These are phyloP conservation scores for Gobio gobio DNA, from an alignment of 2,113 vertebrate genomes.

Conservation along the genomic window DNA sequence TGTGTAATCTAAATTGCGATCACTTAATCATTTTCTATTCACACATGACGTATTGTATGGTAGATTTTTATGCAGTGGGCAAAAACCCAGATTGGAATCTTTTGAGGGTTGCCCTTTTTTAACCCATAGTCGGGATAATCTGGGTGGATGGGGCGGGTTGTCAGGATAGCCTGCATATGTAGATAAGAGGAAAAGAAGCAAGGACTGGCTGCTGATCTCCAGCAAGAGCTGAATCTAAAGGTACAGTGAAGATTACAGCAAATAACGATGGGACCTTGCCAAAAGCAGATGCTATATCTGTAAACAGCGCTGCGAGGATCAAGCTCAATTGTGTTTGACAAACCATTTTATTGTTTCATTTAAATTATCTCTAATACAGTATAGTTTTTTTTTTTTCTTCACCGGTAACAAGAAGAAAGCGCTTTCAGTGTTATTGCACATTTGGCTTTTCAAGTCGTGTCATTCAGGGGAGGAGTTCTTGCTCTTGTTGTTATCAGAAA, in stretches of 20 bases:
- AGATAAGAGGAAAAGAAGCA: constrained; percentile 72
- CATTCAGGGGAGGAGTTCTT: constrained; percentile 66
- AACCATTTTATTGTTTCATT: constrained; percentile 22
- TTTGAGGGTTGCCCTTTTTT: constrained; percentile 73
- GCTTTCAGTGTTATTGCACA: constrained; percentile 70
- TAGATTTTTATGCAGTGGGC: constrained; percentile 60
- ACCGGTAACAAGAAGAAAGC: constrained; percentile 28
- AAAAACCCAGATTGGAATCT: constrained; percentile 67
- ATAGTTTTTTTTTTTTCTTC: constrained; percentile 23
- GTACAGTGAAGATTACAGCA: constrained; percentile 60
- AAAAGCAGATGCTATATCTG: constrained; percentile 57
- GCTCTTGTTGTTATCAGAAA: constrained; percentile 78
- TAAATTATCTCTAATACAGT: constrained; percentile 14
- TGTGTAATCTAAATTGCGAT: constrained; percentile 72
- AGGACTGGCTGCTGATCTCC: constrained; percentile 58
- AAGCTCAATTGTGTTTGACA: constrained; percentile 2
- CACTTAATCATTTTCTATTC: constrained; percentile 60
- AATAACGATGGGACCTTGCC: constrained; percentile 51
- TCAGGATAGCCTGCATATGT: constrained; percentile 70
- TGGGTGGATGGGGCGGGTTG: constrained; percentile 70
- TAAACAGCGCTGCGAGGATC: constrained; percentile 66
- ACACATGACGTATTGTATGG: constrained; percentile 55
- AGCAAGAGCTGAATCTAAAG: constrained; percentile 63
- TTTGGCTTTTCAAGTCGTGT: constrained; percentile 71
- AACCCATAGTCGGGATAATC: constrained; percentile 76